Evolutionary conservation across 2,797 vertebrate species (phyloP).

Genomic region (Myiotriccus ornatus): DNA sequence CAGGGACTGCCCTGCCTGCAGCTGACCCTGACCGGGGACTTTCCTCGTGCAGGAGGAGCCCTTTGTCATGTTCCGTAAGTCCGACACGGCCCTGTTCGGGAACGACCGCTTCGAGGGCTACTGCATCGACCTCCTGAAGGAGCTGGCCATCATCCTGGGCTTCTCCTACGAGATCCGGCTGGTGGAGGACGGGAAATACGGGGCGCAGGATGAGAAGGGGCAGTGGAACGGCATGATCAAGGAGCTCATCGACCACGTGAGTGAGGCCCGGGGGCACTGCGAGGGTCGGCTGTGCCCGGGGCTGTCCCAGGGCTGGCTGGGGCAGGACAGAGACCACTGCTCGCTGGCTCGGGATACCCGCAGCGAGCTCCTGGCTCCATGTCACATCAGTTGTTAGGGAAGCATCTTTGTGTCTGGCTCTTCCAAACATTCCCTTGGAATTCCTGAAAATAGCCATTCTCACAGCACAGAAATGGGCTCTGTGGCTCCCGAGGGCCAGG

Average conservation of each 20-base stretch:
- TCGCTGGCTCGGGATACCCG: not conserved
- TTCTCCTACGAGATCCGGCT: constrained; percentile 95
- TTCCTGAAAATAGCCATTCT: fast-evolving
- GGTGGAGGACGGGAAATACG: constrained; percentile 93
- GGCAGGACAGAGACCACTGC: not conserved
- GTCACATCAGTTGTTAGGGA: fast-evolving
- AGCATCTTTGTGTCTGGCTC: too few relatives aligned
- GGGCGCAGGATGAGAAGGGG: constrained; percentile 96
- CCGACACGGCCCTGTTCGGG: constrained; percentile 91
- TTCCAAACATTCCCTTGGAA: not conserved
- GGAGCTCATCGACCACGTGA: constrained; percentile 97
- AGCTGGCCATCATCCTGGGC: constrained; percentile 91
- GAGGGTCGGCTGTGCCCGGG: not conserved
- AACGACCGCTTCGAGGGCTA: constrained; percentile 98
- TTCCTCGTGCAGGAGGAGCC: constrained; percentile 88
- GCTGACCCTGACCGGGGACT: not conserved
- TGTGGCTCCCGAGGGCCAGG: not conserved
- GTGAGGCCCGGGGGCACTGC: constrained; percentile 25
- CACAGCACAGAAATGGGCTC: not conserved
- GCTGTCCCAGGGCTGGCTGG: not conserved
- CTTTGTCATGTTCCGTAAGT: constrained; percentile 99
- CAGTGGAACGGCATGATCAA: constrained; percentile 98
- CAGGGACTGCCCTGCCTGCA: not conserved
- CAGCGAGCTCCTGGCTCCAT: not conserved
- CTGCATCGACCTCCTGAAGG: constrained; percentile 95